Evolutionary conservation across 2,797 vertebrate species (phyloP).

Genomic region (Sylvia borin): DNA sequence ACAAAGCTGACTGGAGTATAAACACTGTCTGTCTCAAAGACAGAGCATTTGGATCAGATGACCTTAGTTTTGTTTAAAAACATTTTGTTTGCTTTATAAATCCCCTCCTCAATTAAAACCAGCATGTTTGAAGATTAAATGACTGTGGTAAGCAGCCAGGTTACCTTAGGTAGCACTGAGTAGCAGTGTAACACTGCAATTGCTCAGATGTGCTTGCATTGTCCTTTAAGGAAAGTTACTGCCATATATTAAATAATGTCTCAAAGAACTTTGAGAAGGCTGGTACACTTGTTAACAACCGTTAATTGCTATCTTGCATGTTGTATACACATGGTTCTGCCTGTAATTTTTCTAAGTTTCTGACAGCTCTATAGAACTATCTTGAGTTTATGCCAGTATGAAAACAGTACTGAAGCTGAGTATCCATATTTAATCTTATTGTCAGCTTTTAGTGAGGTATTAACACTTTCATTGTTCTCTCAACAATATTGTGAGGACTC

Average conservation of each 20-base stretch:
- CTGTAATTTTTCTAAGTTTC: neutral
- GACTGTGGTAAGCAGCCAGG: neutral
- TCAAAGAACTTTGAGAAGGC: neutral
- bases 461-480: neutral
- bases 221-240: neutral
- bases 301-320: neutral
- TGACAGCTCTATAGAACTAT: neutral
- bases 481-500: neutral
- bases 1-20: neutral
- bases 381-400: neutral
- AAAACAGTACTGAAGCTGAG: neutral
- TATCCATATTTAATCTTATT: neutral
- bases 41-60: neutral
- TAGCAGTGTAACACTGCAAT: neutral
- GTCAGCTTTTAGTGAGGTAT: neutral
- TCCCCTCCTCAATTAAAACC: neutral
- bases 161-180: neutral
- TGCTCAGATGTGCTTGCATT: neutral
- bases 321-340: neutral
- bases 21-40: neutral
- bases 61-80: neutral
- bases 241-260: neutral
- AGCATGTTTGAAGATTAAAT: neutral
- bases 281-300: neutral
- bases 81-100: conserved; percentile 2